These are phyloP conservation scores for Pachycephus smyrnensis DNA, from an alignment of 2,888 invertebrate species.

Conservation along the genomic window DNA sequence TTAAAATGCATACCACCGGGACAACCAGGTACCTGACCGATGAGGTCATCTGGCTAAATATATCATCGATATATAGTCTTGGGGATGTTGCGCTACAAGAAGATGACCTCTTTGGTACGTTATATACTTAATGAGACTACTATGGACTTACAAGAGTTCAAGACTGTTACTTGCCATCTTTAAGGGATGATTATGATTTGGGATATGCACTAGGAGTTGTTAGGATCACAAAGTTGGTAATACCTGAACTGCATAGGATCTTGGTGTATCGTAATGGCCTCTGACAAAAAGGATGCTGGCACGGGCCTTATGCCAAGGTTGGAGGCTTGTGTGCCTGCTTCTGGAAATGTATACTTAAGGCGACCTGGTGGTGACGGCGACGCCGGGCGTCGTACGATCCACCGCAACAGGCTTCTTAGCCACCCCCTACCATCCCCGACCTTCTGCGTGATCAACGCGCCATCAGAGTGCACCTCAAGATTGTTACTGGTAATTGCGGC, in stretches of 20 bases:
- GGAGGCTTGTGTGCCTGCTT: too few species aligned
- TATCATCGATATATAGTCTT: too few species aligned
- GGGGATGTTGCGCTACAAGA: too few species aligned
- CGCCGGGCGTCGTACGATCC: neutral
- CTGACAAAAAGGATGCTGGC: neutral
- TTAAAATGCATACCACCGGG: neutral
- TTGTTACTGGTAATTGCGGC: neutral
- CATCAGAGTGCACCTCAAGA: neutral
- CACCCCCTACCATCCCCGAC: neutral
- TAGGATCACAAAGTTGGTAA: neutral
- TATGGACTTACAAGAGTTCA: neutral
- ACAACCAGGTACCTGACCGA: neutral
- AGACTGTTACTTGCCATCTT: neutral
- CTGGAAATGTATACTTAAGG: neutral
- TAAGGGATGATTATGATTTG: neutral
- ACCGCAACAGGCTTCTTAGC: conserved; percentile 5
- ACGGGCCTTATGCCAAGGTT: neutral
- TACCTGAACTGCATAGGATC: neutral
- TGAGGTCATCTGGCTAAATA: neutral
- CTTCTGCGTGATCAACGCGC: conserved; percentile 3
- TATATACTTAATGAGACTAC: neutral
- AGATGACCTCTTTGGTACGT: neutral
- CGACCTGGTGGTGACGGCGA: neutral
- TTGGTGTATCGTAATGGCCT: neutral
- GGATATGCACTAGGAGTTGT: neutral